These are phyloP conservation scores for Microtus pennsylvanicus DNA, from an alignment of 2,113 vertebrate species.

Conservation along the genomic window DNA sequence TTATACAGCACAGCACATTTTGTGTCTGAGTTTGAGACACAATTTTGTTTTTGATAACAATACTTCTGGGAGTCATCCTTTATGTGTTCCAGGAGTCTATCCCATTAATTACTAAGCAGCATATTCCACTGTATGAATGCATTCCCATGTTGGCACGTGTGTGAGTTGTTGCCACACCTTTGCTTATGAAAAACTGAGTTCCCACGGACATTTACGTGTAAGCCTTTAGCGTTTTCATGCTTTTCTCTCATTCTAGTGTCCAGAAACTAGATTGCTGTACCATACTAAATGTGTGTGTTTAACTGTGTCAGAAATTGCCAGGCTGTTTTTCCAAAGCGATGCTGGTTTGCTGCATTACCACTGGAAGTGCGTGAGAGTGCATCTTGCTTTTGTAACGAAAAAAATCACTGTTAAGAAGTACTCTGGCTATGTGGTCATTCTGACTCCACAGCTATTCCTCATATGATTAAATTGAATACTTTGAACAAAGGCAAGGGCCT, in stretches of 20 bases:
- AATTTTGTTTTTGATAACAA: background rate
- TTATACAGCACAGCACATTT: background rate
- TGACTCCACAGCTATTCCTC: background rate
- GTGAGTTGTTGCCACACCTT: background rate
- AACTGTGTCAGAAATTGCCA: background rate
- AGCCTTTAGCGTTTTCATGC: background rate
- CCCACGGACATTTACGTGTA: background rate
- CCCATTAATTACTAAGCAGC: background rate
- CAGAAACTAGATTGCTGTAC: background rate
- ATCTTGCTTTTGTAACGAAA: background rate
- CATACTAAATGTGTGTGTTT: background rate
- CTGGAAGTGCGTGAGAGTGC: background rate
- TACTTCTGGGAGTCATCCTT: background rate
- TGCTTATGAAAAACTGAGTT: background rate
- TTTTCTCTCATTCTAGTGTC: conserved; percentile 1
- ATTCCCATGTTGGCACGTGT: background rate
- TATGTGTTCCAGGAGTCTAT: background rate
- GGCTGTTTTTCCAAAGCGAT: conserved; percentile 9
- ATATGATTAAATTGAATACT: background rate
- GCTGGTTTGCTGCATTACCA: background rate
- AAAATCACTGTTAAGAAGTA: background rate
- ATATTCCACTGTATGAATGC: background rate
- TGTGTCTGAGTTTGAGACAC: background rate
- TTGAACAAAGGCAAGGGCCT: background rate
- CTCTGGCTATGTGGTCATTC: background rate